phyloP scores from a whole-genome alignment of 2,113 vertebrate genomes.

The Ciconia boyciana region DNA sequence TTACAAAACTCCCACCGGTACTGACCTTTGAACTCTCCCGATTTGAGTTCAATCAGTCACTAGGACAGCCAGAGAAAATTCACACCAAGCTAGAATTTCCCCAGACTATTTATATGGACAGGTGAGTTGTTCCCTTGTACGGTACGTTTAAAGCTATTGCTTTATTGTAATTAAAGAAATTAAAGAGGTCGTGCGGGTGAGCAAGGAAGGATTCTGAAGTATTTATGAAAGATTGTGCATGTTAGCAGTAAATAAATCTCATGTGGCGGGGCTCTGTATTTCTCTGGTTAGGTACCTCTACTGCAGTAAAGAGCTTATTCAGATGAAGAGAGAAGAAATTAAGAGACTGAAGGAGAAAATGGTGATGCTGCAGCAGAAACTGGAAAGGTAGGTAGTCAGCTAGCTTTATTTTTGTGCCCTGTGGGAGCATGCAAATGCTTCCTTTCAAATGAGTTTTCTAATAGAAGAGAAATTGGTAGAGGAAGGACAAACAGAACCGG shows the following conservation, averaged over 20 bases:
- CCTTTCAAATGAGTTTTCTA: background rate
- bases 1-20: constrained; percentile 93
- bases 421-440: background rate
- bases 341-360: constrained; percentile 85
- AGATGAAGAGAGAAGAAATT: constrained; percentile 83
- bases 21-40: constrained; percentile 97
- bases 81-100: constrained; percentile 96
- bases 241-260: background rate
- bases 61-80: constrained; percentile 98
- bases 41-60: constrained; percentile 96
- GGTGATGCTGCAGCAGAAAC: constrained; percentile 83
- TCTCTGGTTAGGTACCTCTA: constrained; percentile 85
- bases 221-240: background rate
- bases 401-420: background rate
- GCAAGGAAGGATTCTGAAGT: background rate
- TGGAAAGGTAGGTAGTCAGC: constrained; percentile 80
- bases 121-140: constrained; percentile 70
- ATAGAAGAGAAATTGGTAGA: background rate
- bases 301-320: constrained; percentile 84
- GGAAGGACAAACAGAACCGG: background rate
- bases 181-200: background rate
- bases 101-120: constrained; percentile 94
- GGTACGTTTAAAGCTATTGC: background rate
- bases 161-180: background rate
- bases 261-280: background rate